Conservation (phyloP, 2,797 vertebrate species). For the Neomorphus geoffroyi region DNA sequence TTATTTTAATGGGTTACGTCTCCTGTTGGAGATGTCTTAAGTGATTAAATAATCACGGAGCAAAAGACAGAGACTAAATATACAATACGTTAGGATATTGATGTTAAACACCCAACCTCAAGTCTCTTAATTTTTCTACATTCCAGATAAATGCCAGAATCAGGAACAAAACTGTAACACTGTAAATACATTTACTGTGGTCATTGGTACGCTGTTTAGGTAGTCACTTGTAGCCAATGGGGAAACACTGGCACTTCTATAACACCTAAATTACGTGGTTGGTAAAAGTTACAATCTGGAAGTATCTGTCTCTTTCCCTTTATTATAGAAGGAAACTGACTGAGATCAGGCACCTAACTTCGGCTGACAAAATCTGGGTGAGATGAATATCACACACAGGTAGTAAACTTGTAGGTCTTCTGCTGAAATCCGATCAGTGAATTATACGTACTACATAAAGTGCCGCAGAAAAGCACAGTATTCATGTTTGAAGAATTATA, state of each 20-base stretch:
- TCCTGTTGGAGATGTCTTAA: neutral
- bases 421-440: neutral
- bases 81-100: neutral
- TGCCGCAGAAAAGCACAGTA: neutral
- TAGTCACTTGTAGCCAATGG: neutral
- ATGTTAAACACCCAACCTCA: neutral
- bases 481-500: neutral
- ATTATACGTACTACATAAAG: neutral
- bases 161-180: neutral
- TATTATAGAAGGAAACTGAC: neutral
- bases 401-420: neutral
- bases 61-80: neutral
- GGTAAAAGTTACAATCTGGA: neutral
- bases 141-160: neutral
- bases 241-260: neutral
- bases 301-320: neutral
- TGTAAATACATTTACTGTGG: neutral
- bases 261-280: accelerated
- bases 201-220: neutral
- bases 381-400: neutral
- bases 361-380: neutral
- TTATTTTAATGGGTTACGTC: neutral
- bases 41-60: neutral
- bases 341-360: neutral
- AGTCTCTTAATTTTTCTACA: neutral